Percentiles rank a stretch among this genome's conserved stretches.
phyloP scores from a whole-genome alignment of 1,140 invertebrate species.

The Anagrus nilaparvatae region DNA sequence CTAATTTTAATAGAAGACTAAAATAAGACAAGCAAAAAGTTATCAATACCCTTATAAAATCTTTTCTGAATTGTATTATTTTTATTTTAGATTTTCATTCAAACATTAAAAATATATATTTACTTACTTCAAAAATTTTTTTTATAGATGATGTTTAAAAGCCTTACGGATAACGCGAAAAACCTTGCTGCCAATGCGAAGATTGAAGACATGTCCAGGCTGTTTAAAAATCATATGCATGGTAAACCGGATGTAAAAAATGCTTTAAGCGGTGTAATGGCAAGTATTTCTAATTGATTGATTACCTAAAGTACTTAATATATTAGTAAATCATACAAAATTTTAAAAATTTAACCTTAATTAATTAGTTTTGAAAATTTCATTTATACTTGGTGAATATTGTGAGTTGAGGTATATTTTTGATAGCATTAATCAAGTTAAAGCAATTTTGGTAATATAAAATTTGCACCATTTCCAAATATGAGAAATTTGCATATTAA shows the following conservation, averaged over 20 bases:
- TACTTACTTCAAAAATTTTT: slow-evolving; percentile 10
- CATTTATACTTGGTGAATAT: too few species aligned
- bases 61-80: too few species aligned
- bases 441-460: too few species aligned
- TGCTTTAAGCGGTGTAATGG: slow-evolving; percentile 88
- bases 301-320: too few species aligned
- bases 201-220: slow-evolving; percentile 90
- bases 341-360: background rate
- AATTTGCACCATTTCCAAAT: too few species aligned
- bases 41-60: too few species aligned
- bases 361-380: background rate
- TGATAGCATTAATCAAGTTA: too few species aligned
- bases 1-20: too few species aligned
- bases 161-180: slow-evolving; percentile 90
- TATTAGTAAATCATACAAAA: background rate
- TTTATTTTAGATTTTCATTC: background rate
- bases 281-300: too few species aligned
- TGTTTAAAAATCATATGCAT: slow-evolving; percentile 88
- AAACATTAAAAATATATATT: background rate
- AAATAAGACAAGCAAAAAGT: too few species aligned
- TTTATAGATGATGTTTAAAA: slow-evolving; percentile 86
- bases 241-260: slow-evolving; percentile 91
- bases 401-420: too few species aligned
- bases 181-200: slow-evolving; percentile 93
- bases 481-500: too few species aligned